Evolutionary conservation across 2,797 vertebrate species (phyloP).

Genomic region (Salmo trutta): DNA sequence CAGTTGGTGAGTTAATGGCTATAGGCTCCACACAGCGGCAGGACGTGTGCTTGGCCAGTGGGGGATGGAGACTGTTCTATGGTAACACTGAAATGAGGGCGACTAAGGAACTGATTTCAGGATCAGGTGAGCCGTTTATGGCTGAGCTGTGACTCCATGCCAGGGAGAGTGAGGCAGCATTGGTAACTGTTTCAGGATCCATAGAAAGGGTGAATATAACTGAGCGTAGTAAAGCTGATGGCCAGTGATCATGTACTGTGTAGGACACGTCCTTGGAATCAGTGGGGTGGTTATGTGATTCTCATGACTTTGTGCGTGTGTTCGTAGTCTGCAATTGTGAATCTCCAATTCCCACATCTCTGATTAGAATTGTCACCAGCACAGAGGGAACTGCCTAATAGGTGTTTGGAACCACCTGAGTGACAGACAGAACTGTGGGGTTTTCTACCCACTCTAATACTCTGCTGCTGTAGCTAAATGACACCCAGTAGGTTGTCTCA

Average conservation of each 20-base stretch:
- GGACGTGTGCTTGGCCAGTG: constrained; percentile 11
- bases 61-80: constrained; percentile 17
- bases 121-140: constrained; percentile 44
- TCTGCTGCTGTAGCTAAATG: neutral
- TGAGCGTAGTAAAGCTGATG: constrained; percentile 27
- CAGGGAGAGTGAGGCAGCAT: constrained; percentile 10
- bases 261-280: neutral
- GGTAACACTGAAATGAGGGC: constrained; percentile 4
- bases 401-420: neutral
- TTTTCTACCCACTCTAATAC: too few relatives aligned
- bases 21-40: neutral
- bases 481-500: neutral
- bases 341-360: neutral
- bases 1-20: too few relatives aligned
- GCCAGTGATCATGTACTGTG: constrained; percentile 9
- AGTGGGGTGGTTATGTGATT: neutral
- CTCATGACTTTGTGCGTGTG: neutral
- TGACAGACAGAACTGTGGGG: too few relatives aligned
- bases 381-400: neutral
- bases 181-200: constrained; percentile 20
- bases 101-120: constrained; percentile 1
- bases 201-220: neutral
- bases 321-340: neutral
- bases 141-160: constrained; percentile 28
- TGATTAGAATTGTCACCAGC: constrained; percentile 21